Evolutionary conservation across 2,113 vertebrate genomes (phyloP), one percentile per base, ranked within the genome.

Genomic region (Mesembrinibis cayennensis): DNA sequence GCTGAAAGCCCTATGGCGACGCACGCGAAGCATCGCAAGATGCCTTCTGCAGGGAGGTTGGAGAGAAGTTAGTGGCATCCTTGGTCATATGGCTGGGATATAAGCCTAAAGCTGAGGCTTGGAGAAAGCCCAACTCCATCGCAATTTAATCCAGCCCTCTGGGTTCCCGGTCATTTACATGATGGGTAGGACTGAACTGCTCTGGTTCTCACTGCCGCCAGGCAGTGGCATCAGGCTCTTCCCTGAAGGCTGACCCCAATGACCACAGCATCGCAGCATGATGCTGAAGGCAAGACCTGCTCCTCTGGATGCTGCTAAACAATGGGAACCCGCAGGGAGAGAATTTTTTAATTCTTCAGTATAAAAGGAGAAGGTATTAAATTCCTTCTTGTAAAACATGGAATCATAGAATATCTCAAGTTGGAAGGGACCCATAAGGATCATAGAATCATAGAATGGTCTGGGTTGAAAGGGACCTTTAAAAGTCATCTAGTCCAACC

Each of bases 21-120:
- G 1, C 36, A 11, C 0, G 2, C 1, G 10, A 81, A 13, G 21
- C 52, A 25, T 30, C 1, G 1, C 26, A 8, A 56, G 44, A 34
- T 29, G 56, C 72, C 66, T 87, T 59, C 71, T 73, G 36, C 56
- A 15, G 40, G 49, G 63, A 69, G 53, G 47, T 0, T 40, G 58
- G n/a, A 55, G 81, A 27, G 53, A 27, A 89, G 47, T 49, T 45
- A 62, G 66, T 20, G 55, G 80, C 2, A 5, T 53, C 55, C 74
- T 86, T 42, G 14, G 77, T 55, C 66, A 49, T 20, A 9, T 14
- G 85, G 65, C 19, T 85, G 71, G 80, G 83, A n/a, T 42, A 34
- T 26, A 50, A 78, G 12, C 38, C n/a, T 63, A 59, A 77, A 78
- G 29, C n/a, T 38, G 42, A 47, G 69, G 58, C 42, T 55, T 78